phyloP scores from a whole-genome alignment of 2,797 vertebrate genomes.

The Salarias fasciatus region DNA sequence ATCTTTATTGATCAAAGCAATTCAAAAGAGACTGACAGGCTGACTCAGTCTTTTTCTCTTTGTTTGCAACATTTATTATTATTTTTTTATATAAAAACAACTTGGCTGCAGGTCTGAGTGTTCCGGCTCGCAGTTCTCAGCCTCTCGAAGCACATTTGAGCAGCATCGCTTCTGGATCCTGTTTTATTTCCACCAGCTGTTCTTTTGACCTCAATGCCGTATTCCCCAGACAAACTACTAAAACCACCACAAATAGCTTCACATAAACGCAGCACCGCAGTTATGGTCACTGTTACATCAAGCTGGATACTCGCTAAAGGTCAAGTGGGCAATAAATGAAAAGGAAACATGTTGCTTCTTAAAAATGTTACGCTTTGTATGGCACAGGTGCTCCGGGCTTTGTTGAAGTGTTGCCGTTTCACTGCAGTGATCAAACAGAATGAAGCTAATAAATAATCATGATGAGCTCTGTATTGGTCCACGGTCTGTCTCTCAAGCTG shows the following conservation, averaged over 20 bases:
- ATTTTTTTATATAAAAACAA: neutral
- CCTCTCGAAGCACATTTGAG: neutral
- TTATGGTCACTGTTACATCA: neutral
- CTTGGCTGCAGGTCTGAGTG: neutral
- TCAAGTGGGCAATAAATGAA: constrained; percentile 26
- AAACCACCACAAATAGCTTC: no score
- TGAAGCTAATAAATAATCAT: constrained; percentile 51
- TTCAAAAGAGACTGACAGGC: constrained; percentile 27
- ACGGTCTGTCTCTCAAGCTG: constrained; percentile 27
- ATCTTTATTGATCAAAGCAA: constrained; percentile 37
- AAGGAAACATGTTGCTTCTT: constrained; percentile 10
- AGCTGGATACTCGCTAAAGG: neutral
- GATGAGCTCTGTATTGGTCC: constrained; percentile 41
- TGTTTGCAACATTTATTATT: neutral
- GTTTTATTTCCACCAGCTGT: neutral
- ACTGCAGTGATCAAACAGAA: constrained; percentile 39
- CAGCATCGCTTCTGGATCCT: neutral
- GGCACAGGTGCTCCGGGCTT: constrained; percentile 19
- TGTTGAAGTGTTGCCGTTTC: constrained; percentile 41
- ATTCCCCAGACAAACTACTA: neutral
- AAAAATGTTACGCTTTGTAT: constrained; percentile 21
- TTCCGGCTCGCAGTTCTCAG: neutral
- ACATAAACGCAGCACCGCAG: constrained; percentile 1
- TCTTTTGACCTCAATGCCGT: constrained; percentile 4
- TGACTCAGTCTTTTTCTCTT: constrained; percentile 1